phyloP scores from a whole-genome alignment of 2,888 invertebrate genomes.

The Ophonus ardosiacus region DNA sequence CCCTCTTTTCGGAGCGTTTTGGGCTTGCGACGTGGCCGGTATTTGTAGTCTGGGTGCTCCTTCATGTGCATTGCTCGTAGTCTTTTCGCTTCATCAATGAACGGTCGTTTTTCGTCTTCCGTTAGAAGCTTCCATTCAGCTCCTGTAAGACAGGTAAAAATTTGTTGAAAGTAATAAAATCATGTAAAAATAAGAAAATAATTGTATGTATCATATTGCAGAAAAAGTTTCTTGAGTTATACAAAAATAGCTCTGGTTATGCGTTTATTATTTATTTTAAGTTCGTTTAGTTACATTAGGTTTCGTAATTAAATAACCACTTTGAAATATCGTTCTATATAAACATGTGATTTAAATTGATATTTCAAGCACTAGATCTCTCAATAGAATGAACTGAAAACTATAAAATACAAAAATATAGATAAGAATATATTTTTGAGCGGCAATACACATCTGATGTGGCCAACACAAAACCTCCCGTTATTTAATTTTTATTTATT shows the following conservation, averaged over 20 bases:
- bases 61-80: slow-evolving; percentile 96
- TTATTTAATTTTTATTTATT: too few species aligned
- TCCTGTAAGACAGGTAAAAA: slow-evolving; percentile 77
- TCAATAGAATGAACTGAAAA: too few species aligned
- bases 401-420: too few species aligned
- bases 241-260: background rate
- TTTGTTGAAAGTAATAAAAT: background rate
- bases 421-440: too few species aligned
- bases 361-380: too few species aligned
- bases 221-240: background rate
- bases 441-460: too few species aligned
- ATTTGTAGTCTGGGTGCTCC: slow-evolving; percentile 96
- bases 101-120: slow-evolving; percentile 96
- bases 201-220: background rate
- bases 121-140: slow-evolving; percentile 97
- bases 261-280: slow-evolving; percentile 17
- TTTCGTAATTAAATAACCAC: background rate
- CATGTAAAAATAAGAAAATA: background rate
- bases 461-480: too few species aligned
- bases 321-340: slow-evolving; percentile 12
- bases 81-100: slow-evolving; percentile 98
- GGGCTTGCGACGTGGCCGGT: slow-evolving; percentile 92
- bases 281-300: background rate
- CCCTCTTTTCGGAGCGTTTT: slow-evolving; percentile 93
- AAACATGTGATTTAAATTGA: background rate